Evolutionary conservation across 2,113 vertebrate species (phyloP).

Genomic region (Aspiorhynchus laticeps): DNA sequence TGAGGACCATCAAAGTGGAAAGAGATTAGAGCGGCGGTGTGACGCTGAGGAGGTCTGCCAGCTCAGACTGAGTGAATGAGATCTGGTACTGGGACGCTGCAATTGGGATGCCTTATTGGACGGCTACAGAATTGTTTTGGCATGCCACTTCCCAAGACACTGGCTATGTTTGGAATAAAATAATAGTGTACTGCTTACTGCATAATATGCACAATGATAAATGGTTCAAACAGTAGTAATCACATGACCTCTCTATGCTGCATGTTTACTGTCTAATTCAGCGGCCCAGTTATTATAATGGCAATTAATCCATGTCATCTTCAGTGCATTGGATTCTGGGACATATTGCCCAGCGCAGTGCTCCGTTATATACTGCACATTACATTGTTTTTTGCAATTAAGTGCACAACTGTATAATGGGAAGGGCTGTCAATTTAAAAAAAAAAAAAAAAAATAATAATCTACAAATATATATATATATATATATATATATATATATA

Average conservation of each 20-base stretch:
- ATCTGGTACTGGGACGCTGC: neutral
- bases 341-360: neutral
- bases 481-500: too few relatives aligned
- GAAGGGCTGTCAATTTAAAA: neutral
- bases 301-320: neutral
- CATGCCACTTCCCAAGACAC: neutral
- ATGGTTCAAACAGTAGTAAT: neutral
- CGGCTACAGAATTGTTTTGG: neutral
- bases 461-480: too few relatives aligned
- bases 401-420: neutral
- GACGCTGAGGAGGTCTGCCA: neutral
- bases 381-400: neutral
- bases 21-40: neutral
- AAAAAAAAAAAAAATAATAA: too few relatives aligned
- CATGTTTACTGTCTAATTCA: slow-evolving; percentile 1
- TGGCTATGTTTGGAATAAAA: neutral
- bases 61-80: slow-evolving; percentile 1
- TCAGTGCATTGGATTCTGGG: neutral
- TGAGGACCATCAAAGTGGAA: slow-evolving; percentile 7
- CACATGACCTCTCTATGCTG: neutral
- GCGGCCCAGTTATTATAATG: neutral
- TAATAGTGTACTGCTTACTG: neutral
- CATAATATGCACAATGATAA: neutral
- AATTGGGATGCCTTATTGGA: neutral
- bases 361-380: neutral